These are phyloP conservation scores for Numenius arquata DNA, from an alignment of 2,113 vertebrate genomes.

Conservation along the genomic window DNA sequence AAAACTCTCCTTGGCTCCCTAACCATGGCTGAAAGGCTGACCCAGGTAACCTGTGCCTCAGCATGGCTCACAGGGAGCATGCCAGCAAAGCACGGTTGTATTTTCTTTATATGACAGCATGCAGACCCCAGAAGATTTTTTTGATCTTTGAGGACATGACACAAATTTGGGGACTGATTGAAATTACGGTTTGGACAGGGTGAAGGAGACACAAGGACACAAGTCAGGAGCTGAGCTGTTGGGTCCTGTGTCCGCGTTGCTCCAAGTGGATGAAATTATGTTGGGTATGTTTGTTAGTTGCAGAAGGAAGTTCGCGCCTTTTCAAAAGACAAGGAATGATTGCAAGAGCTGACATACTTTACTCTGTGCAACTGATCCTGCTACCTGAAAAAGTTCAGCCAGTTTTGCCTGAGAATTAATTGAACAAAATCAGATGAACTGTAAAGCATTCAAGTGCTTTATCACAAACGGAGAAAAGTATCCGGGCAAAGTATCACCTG, in stretches of 20 bases:
- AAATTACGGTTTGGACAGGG: neutral
- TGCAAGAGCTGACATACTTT: neutral
- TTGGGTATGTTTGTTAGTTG: neutral
- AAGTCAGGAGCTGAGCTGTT: neutral
- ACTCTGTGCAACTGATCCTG: neutral
- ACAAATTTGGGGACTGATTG: neutral
- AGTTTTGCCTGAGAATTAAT: neutral
- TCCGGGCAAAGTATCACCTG: neutral
- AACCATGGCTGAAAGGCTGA: neutral
- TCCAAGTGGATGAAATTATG: neutral
- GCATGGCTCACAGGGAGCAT: neutral
- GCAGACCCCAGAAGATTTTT: neutral
- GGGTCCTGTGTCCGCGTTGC: rapidly evolving
- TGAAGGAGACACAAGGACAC: neutral
- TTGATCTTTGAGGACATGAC: neutral
- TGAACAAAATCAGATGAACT: neutral
- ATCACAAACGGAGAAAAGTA: neutral
- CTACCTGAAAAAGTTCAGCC: neutral
- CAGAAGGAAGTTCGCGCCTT: neutral
- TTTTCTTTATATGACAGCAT: neutral
- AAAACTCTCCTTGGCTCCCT: neutral
- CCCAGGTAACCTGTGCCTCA: neutral
- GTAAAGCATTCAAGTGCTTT: neutral
- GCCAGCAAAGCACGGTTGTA: neutral
- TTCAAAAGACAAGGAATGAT: neutral